Conservation (phyloP, 2,888 invertebrate species). For the Cartodere bifasciata region DNA sequence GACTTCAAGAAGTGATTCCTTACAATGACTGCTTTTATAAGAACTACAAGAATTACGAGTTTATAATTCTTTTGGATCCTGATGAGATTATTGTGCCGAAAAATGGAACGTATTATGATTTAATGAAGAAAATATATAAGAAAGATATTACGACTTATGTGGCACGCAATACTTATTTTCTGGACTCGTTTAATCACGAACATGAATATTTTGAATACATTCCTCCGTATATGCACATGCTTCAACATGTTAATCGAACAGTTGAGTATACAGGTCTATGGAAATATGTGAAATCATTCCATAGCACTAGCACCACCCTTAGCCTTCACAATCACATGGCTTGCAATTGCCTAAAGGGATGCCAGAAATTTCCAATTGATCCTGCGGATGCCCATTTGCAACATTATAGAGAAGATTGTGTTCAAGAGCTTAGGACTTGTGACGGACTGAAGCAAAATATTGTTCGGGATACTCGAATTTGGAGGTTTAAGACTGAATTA, state of each 20-base stretch:
- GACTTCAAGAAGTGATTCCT: slow-evolving; percentile 82
- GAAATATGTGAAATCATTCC: slow-evolving; percentile 12
- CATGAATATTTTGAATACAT: slow-evolving; percentile 10
- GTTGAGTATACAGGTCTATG: slow-evolving; percentile 9
- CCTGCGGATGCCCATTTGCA: slow-evolving; percentile 10
- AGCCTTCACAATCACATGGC: slow-evolving; percentile 12
- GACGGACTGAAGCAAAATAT: background rate
- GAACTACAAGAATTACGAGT: slow-evolving; percentile 72
- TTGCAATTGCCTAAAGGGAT: slow-evolving; percentile 6
- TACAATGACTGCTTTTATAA: slow-evolving; percentile 89
- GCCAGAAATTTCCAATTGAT: slow-evolving; percentile 5
- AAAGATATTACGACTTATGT: slow-evolving; percentile 39
- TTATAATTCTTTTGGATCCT: slow-evolving; percentile 64
- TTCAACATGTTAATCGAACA: slow-evolving; percentile 12
- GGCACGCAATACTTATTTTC: slow-evolving; percentile 11
- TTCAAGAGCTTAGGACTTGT: background rate
- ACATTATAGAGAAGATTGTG: slow-evolving; percentile 13
- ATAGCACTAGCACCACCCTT: slow-evolving; percentile 5
- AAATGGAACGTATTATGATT: slow-evolving; percentile 48
- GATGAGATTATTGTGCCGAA: slow-evolving; percentile 16
- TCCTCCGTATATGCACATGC: slow-evolving; percentile 12
- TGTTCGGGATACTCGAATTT: background rate
- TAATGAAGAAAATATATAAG: slow-evolving; percentile 51
- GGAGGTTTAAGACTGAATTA: too few relatives aligned
- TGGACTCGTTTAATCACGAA: slow-evolving; percentile 9